Evolutionary conservation across 1,140 invertebrate species (phyloP).

Genomic region (Drosophila neocordata): DNA sequence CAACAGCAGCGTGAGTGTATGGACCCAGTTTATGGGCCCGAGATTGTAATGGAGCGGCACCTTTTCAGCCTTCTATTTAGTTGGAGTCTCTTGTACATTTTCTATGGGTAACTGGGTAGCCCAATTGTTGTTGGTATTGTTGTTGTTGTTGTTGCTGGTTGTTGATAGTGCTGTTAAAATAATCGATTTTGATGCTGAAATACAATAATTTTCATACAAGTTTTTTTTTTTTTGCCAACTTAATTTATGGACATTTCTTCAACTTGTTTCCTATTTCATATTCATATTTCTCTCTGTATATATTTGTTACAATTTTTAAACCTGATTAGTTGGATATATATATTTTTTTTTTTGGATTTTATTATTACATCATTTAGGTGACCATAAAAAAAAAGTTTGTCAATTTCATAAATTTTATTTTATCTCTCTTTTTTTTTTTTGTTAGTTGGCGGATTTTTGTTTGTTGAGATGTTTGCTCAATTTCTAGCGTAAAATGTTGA

Average conservation of each 20-base stretch:
- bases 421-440: neutral
- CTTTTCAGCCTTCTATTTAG: neutral
- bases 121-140: neutral
- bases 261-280: constrained; percentile 15
- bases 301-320: constrained; percentile 14
- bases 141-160: constrained; percentile 1
- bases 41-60: constrained; percentile 8
- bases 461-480: constrained; percentile 7
- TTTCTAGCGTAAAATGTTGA: constrained; percentile 8
- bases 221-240: neutral
- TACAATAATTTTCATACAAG: neutral
- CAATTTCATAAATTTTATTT: constrained; percentile 15
- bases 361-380: constrained; percentile 18
- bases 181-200: constrained; percentile 8
- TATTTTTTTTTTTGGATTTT: neutral
- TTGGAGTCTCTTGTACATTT: neutral
- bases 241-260: constrained; percentile 20
- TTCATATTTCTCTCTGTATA: constrained; percentile 15
- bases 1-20: neutral
- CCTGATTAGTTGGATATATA: constrained; percentile 3
- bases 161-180: constrained; percentile 9
- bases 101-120: constrained; percentile 6
- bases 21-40: constrained; percentile 15
- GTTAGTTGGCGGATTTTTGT: constrained; percentile 16
- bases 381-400: constrained; percentile 4